Evolutionary conservation across 1,140 invertebrate species (phyloP).

Genomic region (Tribolium madens): DNA sequence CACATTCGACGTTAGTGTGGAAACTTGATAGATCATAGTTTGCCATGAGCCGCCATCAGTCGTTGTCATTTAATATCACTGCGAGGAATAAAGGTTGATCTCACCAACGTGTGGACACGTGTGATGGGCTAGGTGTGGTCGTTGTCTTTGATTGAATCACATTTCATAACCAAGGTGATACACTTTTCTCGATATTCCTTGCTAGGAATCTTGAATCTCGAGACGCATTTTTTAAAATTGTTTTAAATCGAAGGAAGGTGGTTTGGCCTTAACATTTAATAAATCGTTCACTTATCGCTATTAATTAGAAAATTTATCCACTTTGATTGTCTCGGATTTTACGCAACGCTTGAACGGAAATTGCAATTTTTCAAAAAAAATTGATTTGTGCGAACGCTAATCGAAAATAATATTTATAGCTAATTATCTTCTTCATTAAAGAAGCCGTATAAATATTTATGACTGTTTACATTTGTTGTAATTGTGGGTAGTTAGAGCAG

Average conservation of each 20-base stretch:
- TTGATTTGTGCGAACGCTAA: not conserved
- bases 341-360: slow-evolving; percentile 4
- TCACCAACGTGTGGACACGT: slow-evolving; percentile 9
- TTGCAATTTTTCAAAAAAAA: not conserved
- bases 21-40: slow-evolving; percentile 39
- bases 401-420: not conserved
- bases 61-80: slow-evolving; percentile 27
- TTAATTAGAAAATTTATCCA: slow-evolving; percentile 33
- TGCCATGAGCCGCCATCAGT: slow-evolving; percentile 45
- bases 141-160: slow-evolving; percentile 27
- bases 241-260: slow-evolving; percentile 44
- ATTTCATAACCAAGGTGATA: slow-evolving; percentile 48
- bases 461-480: not conserved
- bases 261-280: slow-evolving; percentile 51
- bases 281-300: slow-evolving; percentile 38
- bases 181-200: slow-evolving; percentile 51
- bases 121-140: slow-evolving; percentile 45
- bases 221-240: slow-evolving; percentile 36
- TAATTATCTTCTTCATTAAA: not conserved
- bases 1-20: slow-evolving; percentile 29
- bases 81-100: slow-evolving; percentile 2
- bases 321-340: slow-evolving; percentile 28
- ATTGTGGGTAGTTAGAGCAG: not conserved
- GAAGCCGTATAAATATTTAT: not conserved
- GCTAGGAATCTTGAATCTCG: slow-evolving; percentile 50